phyloP scores from a whole-genome alignment of 2,113 vertebrate species.

The Poeciliopsis occidentalis region DNA sequence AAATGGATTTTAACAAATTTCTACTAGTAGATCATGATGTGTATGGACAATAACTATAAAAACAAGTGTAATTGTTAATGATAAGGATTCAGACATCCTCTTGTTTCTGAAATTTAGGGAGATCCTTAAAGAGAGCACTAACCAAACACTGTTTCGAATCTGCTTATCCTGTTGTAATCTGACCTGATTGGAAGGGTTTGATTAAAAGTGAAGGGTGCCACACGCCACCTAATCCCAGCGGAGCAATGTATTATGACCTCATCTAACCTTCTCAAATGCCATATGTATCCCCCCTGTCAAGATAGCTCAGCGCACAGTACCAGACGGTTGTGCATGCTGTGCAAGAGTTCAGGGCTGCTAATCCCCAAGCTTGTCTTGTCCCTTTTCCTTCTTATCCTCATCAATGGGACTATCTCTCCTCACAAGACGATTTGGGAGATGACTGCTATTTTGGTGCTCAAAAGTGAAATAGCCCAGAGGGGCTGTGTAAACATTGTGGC shows the following conservation, averaged over 20 bases:
- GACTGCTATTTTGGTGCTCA: slow-evolving; percentile 75
- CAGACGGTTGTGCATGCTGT: slow-evolving; percentile 67
- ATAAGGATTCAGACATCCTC: slow-evolving; percentile 14
- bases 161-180: slow-evolving; percentile 75
- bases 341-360: slow-evolving; percentile 67
- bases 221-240: slow-evolving; percentile 70
- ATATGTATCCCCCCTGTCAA: slow-evolving; percentile 60
- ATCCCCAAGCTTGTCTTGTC: slow-evolving; percentile 72
- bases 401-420: slow-evolving; percentile 68
- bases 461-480: slow-evolving; percentile 67
- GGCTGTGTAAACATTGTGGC: slow-evolving; percentile 69
- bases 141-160: slow-evolving; percentile 62
- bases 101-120: slow-evolving; percentile 13
- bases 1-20: slow-evolving; percentile 21
- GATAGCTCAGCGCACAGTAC: slow-evolving; percentile 55
- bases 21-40: slow-evolving; percentile 2
- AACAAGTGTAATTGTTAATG: slow-evolving; percentile 9
- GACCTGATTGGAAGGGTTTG: slow-evolving; percentile 78
- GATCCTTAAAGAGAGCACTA: slow-evolving; percentile 49
- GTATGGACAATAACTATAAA: slow-evolving; percentile 13
- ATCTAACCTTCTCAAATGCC: slow-evolving; percentile 63
- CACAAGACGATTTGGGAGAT: slow-evolving; percentile 66
- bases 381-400: slow-evolving; percentile 73
- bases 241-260: slow-evolving; percentile 63
- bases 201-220: slow-evolving; percentile 79